These are phyloP conservation scores for Todus mexicanus DNA, from an alignment of 2,797 vertebrate species.

Conservation along the genomic window DNA sequence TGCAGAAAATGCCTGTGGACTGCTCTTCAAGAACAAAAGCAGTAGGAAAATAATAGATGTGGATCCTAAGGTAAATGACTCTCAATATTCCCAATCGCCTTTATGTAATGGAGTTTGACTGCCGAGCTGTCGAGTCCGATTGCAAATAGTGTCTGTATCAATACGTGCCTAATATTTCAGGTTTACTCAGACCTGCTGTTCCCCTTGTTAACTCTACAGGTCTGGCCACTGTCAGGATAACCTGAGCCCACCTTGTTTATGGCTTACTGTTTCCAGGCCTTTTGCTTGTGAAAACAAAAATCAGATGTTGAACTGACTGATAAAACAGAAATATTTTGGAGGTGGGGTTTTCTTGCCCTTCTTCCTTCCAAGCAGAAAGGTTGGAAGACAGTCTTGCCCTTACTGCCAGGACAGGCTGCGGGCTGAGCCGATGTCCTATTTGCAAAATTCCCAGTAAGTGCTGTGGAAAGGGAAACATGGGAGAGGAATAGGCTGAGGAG, in stretches of 20 bases:
- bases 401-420: background rate
- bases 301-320: background rate
- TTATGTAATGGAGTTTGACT: background rate
- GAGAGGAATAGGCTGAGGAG: background rate
- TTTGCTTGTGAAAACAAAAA: background rate
- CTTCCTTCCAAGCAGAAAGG: background rate
- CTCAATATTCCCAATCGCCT: background rate
- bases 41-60: conserved; percentile 84
- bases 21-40: conserved; percentile 85
- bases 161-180: background rate
- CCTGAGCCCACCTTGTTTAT: background rate
- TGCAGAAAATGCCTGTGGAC: conserved; percentile 75
- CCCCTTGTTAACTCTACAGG: background rate
- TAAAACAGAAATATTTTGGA: background rate
- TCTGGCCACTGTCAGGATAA: background rate
- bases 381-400: background rate
- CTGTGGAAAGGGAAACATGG: background rate
- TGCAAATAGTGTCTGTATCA: background rate
- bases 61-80: conserved; percentile 80
- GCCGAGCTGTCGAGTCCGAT: background rate
- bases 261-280: background rate
- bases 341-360: background rate
- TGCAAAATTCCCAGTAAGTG: no score
- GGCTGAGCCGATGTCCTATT: background rate
- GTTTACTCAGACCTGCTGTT: background rate